Percentiles rank a stretch among this genome's conserved stretches.
These are phyloP conservation scores for Sebastes kiyomatsui DNA, from an alignment of 2,797 vertebrate genomes.

Conservation along the genomic window DNA sequence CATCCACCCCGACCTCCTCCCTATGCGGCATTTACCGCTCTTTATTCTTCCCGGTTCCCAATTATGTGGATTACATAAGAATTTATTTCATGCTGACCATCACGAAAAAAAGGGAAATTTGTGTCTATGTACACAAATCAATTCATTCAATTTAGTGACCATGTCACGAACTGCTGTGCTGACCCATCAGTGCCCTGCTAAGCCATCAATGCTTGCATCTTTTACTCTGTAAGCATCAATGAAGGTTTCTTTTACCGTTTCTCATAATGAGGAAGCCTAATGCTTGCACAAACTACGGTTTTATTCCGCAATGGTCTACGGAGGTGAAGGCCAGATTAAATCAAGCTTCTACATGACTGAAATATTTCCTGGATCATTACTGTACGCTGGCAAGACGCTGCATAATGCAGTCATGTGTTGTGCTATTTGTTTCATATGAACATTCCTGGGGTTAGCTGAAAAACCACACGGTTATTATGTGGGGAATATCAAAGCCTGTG, in stretches of 20 bases:
- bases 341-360: constrained; percentile 44
- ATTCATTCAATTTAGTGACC: no score
- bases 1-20: no score
- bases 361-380: constrained; percentile 58
- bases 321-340: constrained; percentile 54
- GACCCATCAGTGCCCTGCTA: not conserved
- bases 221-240: not conserved
- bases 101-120: no score
- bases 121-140: no score
- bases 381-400: constrained; percentile 23
- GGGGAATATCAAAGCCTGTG: constrained; percentile 72
- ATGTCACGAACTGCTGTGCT: no score
- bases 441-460: constrained; percentile 73
- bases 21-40: no score
- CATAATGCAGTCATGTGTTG: constrained; percentile 52
- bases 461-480: constrained; percentile 75
- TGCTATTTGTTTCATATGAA: constrained; percentile 72
- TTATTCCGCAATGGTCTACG: not conserved
- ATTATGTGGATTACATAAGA: no score
- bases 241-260: not conserved
- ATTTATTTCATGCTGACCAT: no score
- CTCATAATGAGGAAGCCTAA: constrained; percentile 5
- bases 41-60: no score
- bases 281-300: constrained; percentile 7
- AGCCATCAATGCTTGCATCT: not conserved